Evolutionary conservation across 2,888 invertebrate species (phyloP).

Genomic region (Drosophila macrospina): DNA sequence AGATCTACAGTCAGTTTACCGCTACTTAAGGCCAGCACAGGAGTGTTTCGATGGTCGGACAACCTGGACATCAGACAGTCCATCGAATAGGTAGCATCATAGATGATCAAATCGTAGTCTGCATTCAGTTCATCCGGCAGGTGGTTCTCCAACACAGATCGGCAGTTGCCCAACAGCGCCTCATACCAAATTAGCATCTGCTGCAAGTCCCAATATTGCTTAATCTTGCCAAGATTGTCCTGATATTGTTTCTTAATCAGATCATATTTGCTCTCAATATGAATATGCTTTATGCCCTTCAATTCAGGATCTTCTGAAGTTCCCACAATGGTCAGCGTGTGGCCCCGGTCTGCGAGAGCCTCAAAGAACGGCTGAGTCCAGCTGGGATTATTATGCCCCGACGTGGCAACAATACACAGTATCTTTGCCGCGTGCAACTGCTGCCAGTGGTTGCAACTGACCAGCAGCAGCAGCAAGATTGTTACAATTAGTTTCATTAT

Average conservation of each 20-base stretch:
- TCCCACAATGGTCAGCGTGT: constrained; percentile 50
- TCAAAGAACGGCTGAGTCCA: constrained; percentile 62
- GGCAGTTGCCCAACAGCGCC: constrained; percentile 55
- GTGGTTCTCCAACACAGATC: constrained; percentile 11
- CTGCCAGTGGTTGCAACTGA: constrained; percentile 29
- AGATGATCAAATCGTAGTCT: constrained; percentile 59
- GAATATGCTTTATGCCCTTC: constrained; percentile 15
- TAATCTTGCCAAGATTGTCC: constrained; percentile 9
- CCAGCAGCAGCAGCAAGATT: constrained; percentile 28
- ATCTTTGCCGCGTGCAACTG: constrained; percentile 53
- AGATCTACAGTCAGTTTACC: constrained; percentile 60
- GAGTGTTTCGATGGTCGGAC: constrained; percentile 7
- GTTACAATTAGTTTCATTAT: constrained; percentile 35
- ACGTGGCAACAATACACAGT: constrained; percentile 56
- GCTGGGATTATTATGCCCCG: constrained; percentile 59
- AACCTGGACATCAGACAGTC: constrained; percentile 48
- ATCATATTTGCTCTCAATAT: constrained; percentile 48
- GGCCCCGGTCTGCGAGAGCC: constrained; percentile 54
- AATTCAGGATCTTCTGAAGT: constrained; percentile 13
- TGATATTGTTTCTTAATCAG: constrained; percentile 53
- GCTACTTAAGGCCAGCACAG: constrained; percentile 61
- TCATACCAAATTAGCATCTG: constrained; percentile 71
- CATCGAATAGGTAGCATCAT: constrained; percentile 55
- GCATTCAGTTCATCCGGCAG: not conserved
- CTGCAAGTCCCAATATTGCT: constrained; percentile 27